Evolutionary conservation across 2,888 invertebrate species (phyloP).

Genomic region (Ephialtes manifestator): DNA sequence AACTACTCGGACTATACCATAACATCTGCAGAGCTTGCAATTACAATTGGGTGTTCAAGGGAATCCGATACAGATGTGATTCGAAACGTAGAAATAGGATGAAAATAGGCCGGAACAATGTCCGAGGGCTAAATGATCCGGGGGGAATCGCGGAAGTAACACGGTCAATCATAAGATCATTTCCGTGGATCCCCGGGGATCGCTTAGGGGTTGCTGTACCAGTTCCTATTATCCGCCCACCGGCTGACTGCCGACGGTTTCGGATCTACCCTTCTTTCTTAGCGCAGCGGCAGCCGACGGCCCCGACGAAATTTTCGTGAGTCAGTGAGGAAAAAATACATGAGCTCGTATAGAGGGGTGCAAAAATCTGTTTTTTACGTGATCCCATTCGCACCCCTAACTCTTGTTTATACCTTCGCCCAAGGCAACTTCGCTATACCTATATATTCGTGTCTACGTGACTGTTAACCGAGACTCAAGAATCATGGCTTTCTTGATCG

Average conservation of each 20-base stretch:
- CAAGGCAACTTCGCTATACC: slow-evolving; percentile 49
- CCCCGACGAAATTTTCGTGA: slow-evolving; percentile 72
- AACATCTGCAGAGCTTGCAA: not conserved
- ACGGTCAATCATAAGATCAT: slow-evolving; percentile 86
- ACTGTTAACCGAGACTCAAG: slow-evolving; percentile 64
- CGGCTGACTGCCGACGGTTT: slow-evolving; percentile 46
- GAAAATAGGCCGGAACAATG: slow-evolving; percentile 60
- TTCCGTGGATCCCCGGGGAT: slow-evolving; percentile 82
- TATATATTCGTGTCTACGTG: slow-evolving; percentile 62
- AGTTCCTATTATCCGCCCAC: slow-evolving; percentile 66
- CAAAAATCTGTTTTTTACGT: slow-evolving; percentile 84
- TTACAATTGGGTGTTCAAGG: not conserved
- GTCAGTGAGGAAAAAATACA: slow-evolving; percentile 67
- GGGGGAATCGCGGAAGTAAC: slow-evolving; percentile 81
- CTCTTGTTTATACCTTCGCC: slow-evolving; percentile 78
- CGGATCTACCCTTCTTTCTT: slow-evolving; percentile 65
- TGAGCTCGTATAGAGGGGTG: slow-evolving; percentile 74
- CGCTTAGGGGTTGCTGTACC: slow-evolving; percentile 78
- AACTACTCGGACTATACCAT: not conserved
- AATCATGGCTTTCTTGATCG: slow-evolving; percentile 61
- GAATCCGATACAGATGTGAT: slow-evolving; percentile 35
- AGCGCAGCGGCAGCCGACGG: slow-evolving; percentile 75
- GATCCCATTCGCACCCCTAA: slow-evolving; percentile 82
- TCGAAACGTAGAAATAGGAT: not conserved
- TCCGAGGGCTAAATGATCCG: slow-evolving; percentile 80